These are phyloP conservation scores for Drosophila nigricruria DNA, from an alignment of 2,888 invertebrate genomes.

Conservation along the genomic window DNA sequence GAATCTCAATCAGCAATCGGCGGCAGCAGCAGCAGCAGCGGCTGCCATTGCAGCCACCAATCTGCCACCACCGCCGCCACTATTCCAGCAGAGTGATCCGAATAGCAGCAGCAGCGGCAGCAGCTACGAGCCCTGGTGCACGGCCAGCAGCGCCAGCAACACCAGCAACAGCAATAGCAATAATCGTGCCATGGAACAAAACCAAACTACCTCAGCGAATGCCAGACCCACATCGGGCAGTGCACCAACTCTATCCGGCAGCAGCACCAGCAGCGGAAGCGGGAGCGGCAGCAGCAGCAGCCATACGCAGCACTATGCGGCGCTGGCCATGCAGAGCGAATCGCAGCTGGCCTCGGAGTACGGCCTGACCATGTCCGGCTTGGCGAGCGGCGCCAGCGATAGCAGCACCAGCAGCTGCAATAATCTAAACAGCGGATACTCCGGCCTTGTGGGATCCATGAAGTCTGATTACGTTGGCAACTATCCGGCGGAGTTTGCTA, in stretches of 20 bases:
- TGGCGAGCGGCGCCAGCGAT: slow-evolving; percentile 68
- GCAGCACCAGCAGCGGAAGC: slow-evolving; percentile 48
- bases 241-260: slow-evolving; percentile 44
- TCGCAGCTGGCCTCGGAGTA: slow-evolving; percentile 81
- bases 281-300: slow-evolving; percentile 47
- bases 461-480: slow-evolving; percentile 76
- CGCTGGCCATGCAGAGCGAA: slow-evolving; percentile 81
- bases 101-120: slow-evolving; percentile 15
- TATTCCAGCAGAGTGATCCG: slow-evolving; percentile 33
- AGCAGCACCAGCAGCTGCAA: slow-evolving; percentile 38
- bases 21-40: slow-evolving; percentile 16
- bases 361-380: slow-evolving; percentile 77
- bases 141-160: slow-evolving; percentile 61
- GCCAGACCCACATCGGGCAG: slow-evolving; percentile 31
- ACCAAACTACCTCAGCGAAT: slow-evolving; percentile 67
- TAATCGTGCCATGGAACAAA: slow-evolving; percentile 66
- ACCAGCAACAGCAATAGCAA: slow-evolving; percentile 23
- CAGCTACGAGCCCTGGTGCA: slow-evolving; percentile 34
- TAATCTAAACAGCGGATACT: slow-evolving; percentile 45
- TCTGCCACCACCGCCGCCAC: slow-evolving; percentile 14
- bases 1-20: slow-evolving; percentile 76
- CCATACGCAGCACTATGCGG: slow-evolving; percentile 72
- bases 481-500: slow-evolving; percentile 73
- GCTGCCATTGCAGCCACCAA: slow-evolving; percentile 3
- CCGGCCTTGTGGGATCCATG: slow-evolving; percentile 73